Percentiles rank a stretch among this genome's conserved stretches.
Conservation (phyloP, 2,888 invertebrate species). For the Sabatieria punctata region DNA sequence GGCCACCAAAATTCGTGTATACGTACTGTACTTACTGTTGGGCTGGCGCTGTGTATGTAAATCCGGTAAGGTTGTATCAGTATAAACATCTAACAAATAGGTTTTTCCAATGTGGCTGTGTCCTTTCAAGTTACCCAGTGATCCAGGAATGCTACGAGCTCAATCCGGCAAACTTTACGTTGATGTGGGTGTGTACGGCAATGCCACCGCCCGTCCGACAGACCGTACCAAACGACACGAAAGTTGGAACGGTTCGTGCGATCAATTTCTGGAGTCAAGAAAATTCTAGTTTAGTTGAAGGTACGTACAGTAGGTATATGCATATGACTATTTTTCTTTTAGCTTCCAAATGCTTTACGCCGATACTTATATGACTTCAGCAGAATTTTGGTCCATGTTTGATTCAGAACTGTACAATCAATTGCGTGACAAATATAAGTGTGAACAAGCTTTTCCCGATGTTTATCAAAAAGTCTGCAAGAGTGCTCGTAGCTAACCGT, state of each 20-base stretch:
- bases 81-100: too few species aligned
- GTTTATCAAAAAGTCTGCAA: too few species aligned
- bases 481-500: too few species aligned
- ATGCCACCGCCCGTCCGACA: conserved; percentile 46
- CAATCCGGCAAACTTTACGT: conserved; percentile 59
- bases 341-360: conserved; percentile 70
- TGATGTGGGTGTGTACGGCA: conserved; percentile 64
- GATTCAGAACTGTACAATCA: conserved; percentile 56
- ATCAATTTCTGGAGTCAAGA: conserved; percentile 30
- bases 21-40: too few species aligned
- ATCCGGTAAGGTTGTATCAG: too few species aligned
- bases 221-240: conserved; percentile 49
- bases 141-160: conserved; percentile 50
- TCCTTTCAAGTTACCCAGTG: conserved; percentile 49
- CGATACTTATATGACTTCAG: conserved; percentile 53
- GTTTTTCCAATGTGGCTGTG: conserved; percentile 68
- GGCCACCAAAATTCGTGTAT: too few species aligned
- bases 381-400: conserved; percentile 62
- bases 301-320: too few species aligned
- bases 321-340: conserved; percentile 14
- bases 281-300: background rate
- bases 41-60: too few species aligned
- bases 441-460: too few species aligned
- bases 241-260: conserved; percentile 53
- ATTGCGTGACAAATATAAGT: too few species aligned